phyloP scores from a whole-genome alignment of 2,113 vertebrate species.

The Monarcha castaneiventris region DNA sequence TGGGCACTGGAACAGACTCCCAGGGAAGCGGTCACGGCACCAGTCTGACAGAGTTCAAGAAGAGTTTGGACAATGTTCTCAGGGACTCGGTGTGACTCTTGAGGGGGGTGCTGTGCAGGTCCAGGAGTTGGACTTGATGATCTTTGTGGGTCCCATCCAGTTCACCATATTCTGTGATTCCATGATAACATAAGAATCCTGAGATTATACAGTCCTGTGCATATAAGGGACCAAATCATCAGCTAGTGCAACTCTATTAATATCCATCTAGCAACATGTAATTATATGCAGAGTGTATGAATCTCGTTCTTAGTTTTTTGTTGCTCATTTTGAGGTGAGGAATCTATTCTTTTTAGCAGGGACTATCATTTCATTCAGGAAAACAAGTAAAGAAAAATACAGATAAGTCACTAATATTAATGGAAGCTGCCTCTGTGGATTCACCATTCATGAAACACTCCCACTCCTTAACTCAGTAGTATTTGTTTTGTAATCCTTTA shows the following conservation, averaged over 20 bases:
- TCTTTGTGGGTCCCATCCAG: not conserved
- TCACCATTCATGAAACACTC: not conserved
- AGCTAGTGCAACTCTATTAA: not conserved
- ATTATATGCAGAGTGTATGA: not conserved
- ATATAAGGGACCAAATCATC: not conserved
- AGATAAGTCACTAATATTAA: not conserved
- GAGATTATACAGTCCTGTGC: not conserved
- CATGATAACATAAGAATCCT: not conserved
- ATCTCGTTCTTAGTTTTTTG: not conserved
- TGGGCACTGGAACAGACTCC: not conserved
- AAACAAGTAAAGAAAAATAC: not conserved
- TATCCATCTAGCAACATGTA: not conserved
- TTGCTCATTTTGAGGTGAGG: not conserved
- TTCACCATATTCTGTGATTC: not conserved
- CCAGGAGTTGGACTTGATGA: not conserved
- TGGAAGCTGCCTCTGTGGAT: not conserved
- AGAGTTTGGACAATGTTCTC: not conserved
- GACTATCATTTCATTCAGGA: not conserved
- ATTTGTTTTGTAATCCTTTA: not conserved
- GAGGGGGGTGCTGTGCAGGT: no score
- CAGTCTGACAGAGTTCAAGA: not conserved
- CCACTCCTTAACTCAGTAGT: not conserved
- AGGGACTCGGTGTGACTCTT: not conserved
- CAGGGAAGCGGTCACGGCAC: not conserved
- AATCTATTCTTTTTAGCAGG: not conserved